Base-by-base conservation (phyloP, 2,113 vertebrate genomes). In the Lamprotornis superbus region DNA sequence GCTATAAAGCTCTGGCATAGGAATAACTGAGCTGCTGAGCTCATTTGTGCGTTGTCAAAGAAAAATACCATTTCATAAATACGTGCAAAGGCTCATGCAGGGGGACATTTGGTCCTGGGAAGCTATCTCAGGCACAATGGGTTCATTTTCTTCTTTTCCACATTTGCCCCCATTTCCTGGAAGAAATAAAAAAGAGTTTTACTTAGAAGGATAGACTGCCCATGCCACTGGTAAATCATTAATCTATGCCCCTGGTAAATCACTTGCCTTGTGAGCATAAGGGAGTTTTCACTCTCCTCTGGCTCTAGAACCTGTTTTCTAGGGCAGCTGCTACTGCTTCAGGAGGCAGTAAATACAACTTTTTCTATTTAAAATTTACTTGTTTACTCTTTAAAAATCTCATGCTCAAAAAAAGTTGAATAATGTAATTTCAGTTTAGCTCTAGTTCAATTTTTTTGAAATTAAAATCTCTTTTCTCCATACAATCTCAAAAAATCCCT, bases 401-500 rank as follows among this genome's bases (percentile, higher is more conserved):
- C 9, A 14, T 50, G 20, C 20, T 84, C n/a, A 31, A 44, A 65
- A 60, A 42, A 42, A 3, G 9, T 37, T 69, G 56, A 63, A 55
- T 50, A n/a, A 25, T 42, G 2, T 11, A 30, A 8, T 33, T 61
- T 64, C 2, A 10, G n/a, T 56, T 80, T 80, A 64, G 22, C 5
- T 65, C 15, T 1, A 5, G 33, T 53, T 83, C 37, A 53, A 8
- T 53, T 69, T 83, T 57, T n/a, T 49, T 65, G 21, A 64, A 85
- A 71, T 24, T 22, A 65, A 69, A 77, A 28, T 30, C 15, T 44
- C 15, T 49, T 7, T 27, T 19, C 22, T 65, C 47, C 30, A 31
- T 23, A 28, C 8, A 35, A 74, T 15, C 61, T 2, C 19, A 31
- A 63, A 46, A 37, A 16, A 0, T 3, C 10, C 8, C 0, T 0